Percentiles rank a stretch among this genome's conserved stretches.
Conservation (phyloP, 2,888 invertebrate genomes). For the Callosobruchus maculatus region DNA sequence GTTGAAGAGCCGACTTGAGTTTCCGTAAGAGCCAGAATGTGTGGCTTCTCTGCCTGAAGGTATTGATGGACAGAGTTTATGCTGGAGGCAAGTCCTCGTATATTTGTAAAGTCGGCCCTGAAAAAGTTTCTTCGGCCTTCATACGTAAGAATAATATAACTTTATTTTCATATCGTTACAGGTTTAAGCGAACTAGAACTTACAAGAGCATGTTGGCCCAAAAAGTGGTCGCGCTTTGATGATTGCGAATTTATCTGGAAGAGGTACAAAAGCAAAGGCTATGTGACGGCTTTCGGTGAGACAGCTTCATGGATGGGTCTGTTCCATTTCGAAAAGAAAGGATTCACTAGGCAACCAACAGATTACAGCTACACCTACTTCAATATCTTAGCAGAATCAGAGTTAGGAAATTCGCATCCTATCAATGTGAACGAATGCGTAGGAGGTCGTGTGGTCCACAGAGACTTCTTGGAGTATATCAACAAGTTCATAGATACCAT, state of each 20-base stretch:
- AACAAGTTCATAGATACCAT: constrained; percentile 61
- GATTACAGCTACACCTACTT: constrained; percentile 82
- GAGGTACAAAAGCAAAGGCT: constrained; percentile 67
- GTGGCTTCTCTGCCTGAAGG: no score
- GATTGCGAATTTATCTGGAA: constrained; percentile 84
- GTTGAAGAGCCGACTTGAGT: no score
- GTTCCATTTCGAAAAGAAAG: constrained; percentile 75
- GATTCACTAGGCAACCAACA: constrained; percentile 74
- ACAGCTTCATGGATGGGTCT: constrained; percentile 75
- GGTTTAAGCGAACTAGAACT: constrained; percentile 68
- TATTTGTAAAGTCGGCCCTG: no score
- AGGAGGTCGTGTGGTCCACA: constrained; percentile 65
- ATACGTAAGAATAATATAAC: no score
- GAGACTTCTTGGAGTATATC: constrained; percentile 70
- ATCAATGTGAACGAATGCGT: constrained; percentile 68
- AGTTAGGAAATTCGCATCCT: constrained; percentile 62
- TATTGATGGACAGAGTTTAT: no score
- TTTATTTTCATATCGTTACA: constrained; percentile 41
- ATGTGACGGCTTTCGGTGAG: constrained; percentile 77
- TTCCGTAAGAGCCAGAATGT: no score
- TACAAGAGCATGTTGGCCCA: constrained; percentile 58
- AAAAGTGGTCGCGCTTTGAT: constrained; percentile 61
- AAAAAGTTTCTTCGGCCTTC: no score
- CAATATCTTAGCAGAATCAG: constrained; percentile 63
- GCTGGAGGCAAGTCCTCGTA: no score